These are phyloP conservation scores for Alectura lathami DNA, from an alignment of 2,113 vertebrate species.

Conservation along the genomic window DNA sequence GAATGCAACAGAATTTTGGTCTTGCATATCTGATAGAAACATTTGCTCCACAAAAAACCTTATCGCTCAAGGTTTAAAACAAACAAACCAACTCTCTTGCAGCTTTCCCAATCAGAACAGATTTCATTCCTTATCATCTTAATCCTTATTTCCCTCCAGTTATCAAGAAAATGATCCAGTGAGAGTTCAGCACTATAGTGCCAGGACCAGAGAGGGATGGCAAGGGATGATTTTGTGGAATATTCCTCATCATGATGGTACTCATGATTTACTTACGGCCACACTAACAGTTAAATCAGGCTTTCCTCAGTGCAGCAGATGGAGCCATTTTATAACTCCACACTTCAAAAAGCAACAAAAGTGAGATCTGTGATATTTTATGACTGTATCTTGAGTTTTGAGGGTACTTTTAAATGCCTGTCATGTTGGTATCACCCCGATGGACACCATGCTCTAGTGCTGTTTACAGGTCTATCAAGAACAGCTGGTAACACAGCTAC, in stretches of 20 bases:
- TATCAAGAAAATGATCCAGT: neutral
- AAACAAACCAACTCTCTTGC: neutral
- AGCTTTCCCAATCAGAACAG: constrained; percentile 1
- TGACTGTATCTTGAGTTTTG: neutral
- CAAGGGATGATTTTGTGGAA: neutral
- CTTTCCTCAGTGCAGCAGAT: neutral
- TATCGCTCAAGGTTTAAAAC: constrained; percentile 20
- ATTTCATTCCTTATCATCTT: constrained; percentile 21
- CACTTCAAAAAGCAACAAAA: neutral
- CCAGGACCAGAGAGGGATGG: neutral
- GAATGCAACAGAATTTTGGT: constrained; percentile 38
- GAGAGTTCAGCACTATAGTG: neutral
- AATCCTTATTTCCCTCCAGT: neutral
- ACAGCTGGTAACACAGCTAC: neutral
- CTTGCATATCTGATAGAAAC: constrained; percentile 50
- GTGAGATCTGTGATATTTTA: neutral
- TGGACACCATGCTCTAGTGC: neutral
- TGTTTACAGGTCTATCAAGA: neutral
- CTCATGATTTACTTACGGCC: neutral
- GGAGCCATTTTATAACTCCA: neutral
- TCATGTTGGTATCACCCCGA: neutral
- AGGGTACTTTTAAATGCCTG: neutral
- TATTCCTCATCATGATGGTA: neutral
- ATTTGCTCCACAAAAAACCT: neutral
- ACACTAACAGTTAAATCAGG: neutral